Percentiles rank a stretch among this genome's conserved stretches.
Evolutionary conservation across 23 tunicate species (phyloP).

Genomic region (Botrylloides violaceus): DNA sequence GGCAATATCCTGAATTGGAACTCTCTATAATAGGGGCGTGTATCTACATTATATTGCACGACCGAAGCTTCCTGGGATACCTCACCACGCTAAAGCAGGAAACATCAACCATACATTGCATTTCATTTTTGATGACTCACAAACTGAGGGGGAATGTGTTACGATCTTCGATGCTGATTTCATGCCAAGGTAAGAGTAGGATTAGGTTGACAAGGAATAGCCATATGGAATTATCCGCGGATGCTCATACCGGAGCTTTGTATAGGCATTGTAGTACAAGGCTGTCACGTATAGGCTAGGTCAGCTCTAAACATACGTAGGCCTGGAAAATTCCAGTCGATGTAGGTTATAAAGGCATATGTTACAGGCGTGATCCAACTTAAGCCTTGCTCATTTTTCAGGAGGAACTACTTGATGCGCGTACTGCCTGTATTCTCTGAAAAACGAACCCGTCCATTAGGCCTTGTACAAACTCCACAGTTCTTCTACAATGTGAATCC

Average conservation of each 20-base stretch:
- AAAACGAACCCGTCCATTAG: slow-evolving; percentile 88
- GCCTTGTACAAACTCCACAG: slow-evolving; percentile 94
- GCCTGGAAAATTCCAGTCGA: too few relatives aligned
- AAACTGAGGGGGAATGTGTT: slow-evolving; percentile 86
- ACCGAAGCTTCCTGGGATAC: slow-evolving; percentile 89
- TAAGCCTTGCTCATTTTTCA: too few relatives aligned
- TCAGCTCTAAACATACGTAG: too few relatives aligned
- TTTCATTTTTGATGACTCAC: slow-evolving; percentile 80
- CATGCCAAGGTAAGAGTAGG: slow-evolving; percentile 77
- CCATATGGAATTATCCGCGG: too few relatives aligned
- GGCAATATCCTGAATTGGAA: too few relatives aligned
- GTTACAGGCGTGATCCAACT: too few relatives aligned
- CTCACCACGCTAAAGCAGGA: slow-evolving; percentile 98
- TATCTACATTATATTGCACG: slow-evolving; percentile 91
- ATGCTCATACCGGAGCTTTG: too few relatives aligned
- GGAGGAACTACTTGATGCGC: slow-evolving; percentile 90
- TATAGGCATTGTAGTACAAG: too few relatives aligned
- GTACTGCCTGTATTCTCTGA: slow-evolving; percentile 94
- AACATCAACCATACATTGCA: slow-evolving; percentile 97
- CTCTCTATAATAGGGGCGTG: slow-evolving; percentile 58
- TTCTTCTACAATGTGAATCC: slow-evolving; percentile 98
- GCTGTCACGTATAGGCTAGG: too few relatives aligned
- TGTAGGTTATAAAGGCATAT: too few relatives aligned
- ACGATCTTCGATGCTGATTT: slow-evolving; percentile 93
- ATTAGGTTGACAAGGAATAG: background rate